A percentile compares a stretch with the other conserved stretches of the same genome.
Conservation (phyloP, 2,888 invertebrate genomes). For the Tachystola acroxantha region DNA sequence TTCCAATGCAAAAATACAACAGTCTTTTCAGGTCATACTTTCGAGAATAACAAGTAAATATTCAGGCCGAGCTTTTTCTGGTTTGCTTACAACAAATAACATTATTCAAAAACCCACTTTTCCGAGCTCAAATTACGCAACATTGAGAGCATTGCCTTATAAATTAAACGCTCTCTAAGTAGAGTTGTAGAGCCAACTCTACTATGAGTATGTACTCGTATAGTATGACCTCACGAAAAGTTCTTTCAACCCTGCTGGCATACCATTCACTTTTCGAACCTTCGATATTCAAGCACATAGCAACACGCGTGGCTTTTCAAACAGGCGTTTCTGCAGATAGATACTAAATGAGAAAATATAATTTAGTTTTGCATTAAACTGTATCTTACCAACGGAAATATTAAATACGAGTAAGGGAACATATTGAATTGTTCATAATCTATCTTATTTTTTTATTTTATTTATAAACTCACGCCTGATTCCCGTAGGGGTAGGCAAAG, state of each 20-base stretch:
- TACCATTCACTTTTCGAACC: constrained; percentile 12
- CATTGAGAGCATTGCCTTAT: not conserved
- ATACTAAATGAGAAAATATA: too few relatives aligned
- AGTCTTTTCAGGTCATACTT: not conserved
- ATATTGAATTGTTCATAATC: too few relatives aligned
- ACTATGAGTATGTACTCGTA: not conserved
- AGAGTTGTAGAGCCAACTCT: not conserved
- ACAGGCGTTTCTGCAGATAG: too few relatives aligned
- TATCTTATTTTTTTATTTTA: too few relatives aligned
- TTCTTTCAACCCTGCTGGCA: constrained; percentile 3
- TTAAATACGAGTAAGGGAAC: too few relatives aligned
- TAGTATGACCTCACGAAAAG: constrained; percentile 10
- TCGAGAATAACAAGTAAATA: constrained; percentile 4
- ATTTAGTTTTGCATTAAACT: too few relatives aligned
- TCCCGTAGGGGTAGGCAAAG: too few relatives aligned
- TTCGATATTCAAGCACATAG: not conserved
- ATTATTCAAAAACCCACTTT: not conserved
- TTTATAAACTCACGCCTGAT: too few relatives aligned
- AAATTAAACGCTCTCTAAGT: not conserved
- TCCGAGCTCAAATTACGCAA: not conserved
- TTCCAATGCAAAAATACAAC: too few relatives aligned
- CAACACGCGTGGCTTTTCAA: not conserved
- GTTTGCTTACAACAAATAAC: not conserved
- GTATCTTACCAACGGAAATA: too few relatives aligned
- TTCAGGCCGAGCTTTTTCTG: constrained; percentile 5